These are phyloP conservation scores for Ailuropoda melanoleuca DNA, from an alignment of 2,113 vertebrate species.

Conservation along the genomic window DNA sequence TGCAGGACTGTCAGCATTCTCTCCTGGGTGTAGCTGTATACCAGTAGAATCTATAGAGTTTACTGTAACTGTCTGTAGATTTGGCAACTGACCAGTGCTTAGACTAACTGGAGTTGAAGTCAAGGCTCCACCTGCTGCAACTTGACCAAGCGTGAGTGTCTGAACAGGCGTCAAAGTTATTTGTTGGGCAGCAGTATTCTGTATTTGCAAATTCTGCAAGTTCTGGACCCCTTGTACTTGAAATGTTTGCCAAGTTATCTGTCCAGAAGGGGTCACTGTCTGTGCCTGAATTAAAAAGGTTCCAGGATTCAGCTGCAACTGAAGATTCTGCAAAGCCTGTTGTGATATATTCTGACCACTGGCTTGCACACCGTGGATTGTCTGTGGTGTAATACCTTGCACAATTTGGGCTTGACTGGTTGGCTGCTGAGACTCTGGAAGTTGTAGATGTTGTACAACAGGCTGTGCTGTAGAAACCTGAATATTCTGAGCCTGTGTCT, in stretches of 20 bases:
- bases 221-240: conserved; percentile 99
- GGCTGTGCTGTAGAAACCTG: conserved; percentile 93
- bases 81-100: conserved; percentile 95
- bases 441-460: conserved; percentile 93
- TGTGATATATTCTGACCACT: conserved; percentile 90
- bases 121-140: conserved; percentile 89
- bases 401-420: conserved; percentile 95
- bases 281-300: conserved; percentile 99
- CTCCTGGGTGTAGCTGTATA: conserved; percentile 92
- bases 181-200: conserved; percentile 95
- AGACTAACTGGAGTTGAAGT: conserved; percentile 92
- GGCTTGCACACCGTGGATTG: conserved; percentile 89
- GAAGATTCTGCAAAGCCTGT: conserved; percentile 94
- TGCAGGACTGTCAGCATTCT: conserved; percentile 92
- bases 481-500: conserved; percentile 93
- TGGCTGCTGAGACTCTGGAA: conserved; percentile 94
- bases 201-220: conserved; percentile 98
- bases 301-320: conserved; percentile 96
- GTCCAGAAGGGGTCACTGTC: conserved; percentile 97
- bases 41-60: conserved; percentile 94
- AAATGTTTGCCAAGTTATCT: conserved; percentile 99
- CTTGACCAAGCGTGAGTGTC: conserved; percentile 96
- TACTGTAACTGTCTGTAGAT: conserved; percentile 97
- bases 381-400: conserved; percentile 93
- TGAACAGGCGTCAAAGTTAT: conserved; percentile 98